A percentile compares a stretch with the other conserved stretches of the same genome.
phyloP scores from a whole-genome alignment of 2,113 vertebrate genomes.

The Neodontobutis hainanensis region DNA sequence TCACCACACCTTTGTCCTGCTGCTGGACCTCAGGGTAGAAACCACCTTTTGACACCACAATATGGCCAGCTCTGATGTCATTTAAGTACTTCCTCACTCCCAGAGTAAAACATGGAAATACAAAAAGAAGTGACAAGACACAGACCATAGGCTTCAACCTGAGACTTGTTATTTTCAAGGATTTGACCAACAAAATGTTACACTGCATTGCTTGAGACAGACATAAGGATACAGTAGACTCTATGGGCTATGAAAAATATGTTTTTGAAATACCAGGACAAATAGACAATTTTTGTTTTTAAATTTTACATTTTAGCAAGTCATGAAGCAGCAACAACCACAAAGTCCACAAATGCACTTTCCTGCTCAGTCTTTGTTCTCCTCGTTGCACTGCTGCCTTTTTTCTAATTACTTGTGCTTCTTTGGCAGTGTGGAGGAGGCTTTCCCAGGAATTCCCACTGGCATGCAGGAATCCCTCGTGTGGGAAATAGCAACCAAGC shows the following conservation, averaged over 20 bases:
- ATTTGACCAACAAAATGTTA: too few species aligned
- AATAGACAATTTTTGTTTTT: too few species aligned
- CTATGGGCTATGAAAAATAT: too few species aligned
- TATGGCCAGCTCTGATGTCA: constrained; percentile 49
- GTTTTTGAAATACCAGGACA: too few species aligned
- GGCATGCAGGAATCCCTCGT: not conserved
- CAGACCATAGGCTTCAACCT: too few species aligned
- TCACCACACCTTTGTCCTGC: constrained; percentile 37
- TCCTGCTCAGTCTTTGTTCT: not conserved
- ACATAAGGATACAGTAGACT: too few species aligned
- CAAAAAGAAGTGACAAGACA: too few species aligned
- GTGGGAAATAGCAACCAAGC: not conserved
- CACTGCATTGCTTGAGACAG: too few species aligned
- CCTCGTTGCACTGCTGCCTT: not conserved
- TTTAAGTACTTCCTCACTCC: not conserved
- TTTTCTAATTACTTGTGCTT: constrained; percentile 11
- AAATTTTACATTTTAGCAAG: too few species aligned
- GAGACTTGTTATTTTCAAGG: too few species aligned
- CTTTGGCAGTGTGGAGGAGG: constrained; percentile 3
- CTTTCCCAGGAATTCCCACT: constrained; percentile 6
- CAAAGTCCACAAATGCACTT: not conserved
- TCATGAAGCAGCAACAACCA: not conserved
- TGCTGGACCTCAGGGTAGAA: constrained; percentile 52
- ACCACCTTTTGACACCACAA: constrained; percentile 69
- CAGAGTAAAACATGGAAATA: not conserved